These are phyloP conservation scores for Dreissena rostriformis DNA, from an alignment of 1,140 invertebrate species.

Conservation along the genomic window DNA sequence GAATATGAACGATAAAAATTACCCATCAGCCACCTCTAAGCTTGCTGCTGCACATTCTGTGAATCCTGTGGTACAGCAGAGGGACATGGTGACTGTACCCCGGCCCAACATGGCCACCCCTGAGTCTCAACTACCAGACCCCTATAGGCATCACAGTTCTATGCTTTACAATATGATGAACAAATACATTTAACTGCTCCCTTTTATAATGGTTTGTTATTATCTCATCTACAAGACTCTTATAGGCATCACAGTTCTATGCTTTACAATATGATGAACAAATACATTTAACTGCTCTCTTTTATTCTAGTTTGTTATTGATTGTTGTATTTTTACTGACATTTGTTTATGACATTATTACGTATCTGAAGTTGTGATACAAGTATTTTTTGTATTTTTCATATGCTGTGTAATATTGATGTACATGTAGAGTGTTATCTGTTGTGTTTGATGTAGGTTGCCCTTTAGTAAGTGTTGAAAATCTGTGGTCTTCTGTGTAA, in stretches of 20 bases:
- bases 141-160: slow-evolving; percentile 73
- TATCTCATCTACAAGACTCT: slow-evolving; percentile 76
- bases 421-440: background rate
- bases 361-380: no score
- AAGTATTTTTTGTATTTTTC: background rate
- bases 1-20: slow-evolving; percentile 71
- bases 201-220: no score
- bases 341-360: no score
- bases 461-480: background rate
- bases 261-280: slow-evolving; percentile 79
- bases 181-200: slow-evolving; percentile 66
- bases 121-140: slow-evolving; percentile 74
- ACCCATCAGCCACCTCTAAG: slow-evolving; percentile 70
- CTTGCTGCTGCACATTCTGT: slow-evolving; percentile 66
- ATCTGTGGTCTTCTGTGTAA: no score
- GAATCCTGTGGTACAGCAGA: slow-evolving; percentile 60
- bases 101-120: slow-evolving; percentile 65
- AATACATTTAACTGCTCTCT: slow-evolving; percentile 64
- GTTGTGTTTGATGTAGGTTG: background rate
- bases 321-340: no score
- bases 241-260: slow-evolving; percentile 74
- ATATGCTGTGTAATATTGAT: no score
- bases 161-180: slow-evolving; percentile 80
- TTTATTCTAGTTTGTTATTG: no score
- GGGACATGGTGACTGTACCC: slow-evolving; percentile 73